Conservation (phyloP, 2,797 vertebrate species). For the Lerista edwardsae region DNA sequence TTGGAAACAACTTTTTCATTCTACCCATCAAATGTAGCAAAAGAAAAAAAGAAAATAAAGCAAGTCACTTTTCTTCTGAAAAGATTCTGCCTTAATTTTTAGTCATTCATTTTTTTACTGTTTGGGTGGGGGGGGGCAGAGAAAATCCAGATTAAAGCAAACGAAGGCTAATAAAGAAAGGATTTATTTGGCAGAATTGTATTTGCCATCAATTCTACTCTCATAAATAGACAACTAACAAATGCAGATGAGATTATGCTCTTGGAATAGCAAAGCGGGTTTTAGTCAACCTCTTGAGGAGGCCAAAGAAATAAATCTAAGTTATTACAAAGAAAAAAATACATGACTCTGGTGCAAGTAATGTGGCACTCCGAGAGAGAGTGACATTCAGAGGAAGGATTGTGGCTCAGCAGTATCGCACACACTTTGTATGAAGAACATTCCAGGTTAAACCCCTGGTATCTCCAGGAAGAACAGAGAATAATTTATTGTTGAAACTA, state of each 20-base stretch:
- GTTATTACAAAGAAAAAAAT: conserved; percentile 2
- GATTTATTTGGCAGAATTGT: background rate
- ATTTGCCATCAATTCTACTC: background rate
- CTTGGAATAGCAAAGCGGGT: background rate
- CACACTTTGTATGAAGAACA: too few relatives aligned
- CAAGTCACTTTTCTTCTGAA: background rate
- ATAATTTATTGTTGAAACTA: too few relatives aligned
- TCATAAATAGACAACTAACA: conserved; percentile 11
- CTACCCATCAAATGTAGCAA: background rate
- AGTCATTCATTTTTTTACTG: background rate
- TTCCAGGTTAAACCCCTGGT: too few relatives aligned
- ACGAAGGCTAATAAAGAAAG: background rate
- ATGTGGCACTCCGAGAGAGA: background rate
- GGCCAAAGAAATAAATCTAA: background rate
- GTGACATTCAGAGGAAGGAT: background rate
- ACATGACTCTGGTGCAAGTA: background rate
- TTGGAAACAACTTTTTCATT: background rate
- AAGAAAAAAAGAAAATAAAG: background rate
- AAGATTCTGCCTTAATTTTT: background rate
- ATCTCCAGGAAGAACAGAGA: too few relatives aligned
- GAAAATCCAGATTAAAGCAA: background rate
- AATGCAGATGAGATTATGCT: background rate
- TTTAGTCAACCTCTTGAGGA: background rate
- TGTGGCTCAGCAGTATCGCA: too few relatives aligned
- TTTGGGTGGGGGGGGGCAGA: background rate